phyloP scores from a whole-genome alignment of 2,113 vertebrate genomes.

The Sinocyclocheilus maitianheensis region DNA sequence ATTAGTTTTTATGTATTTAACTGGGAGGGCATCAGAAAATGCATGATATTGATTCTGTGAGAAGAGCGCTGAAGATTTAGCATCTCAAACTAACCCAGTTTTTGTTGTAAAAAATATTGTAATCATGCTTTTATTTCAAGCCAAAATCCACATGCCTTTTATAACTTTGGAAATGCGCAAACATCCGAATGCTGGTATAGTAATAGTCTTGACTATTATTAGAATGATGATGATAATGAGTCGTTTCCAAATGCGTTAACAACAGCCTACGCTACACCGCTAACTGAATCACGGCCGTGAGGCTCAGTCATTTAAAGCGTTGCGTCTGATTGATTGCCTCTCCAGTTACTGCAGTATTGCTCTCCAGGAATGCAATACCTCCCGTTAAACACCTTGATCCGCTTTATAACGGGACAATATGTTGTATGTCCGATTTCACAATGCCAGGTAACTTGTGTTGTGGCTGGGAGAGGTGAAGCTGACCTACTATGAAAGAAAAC shows the following conservation, averaged over 20 bases:
- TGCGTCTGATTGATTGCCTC: slow-evolving; percentile 40
- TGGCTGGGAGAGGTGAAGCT: neutral
- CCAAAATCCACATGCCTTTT: neutral
- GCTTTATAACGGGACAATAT: neutral
- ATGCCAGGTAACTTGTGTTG: slow-evolving; percentile 26
- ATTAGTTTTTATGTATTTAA: slow-evolving; percentile 44
- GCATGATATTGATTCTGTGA: slow-evolving; percentile 13
- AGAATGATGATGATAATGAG: slow-evolving; percentile 72
- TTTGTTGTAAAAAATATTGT: neutral
- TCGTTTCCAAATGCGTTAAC: slow-evolving; percentile 69
- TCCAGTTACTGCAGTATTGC: slow-evolving; percentile 48
- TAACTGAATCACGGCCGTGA: slow-evolving; percentile 54
- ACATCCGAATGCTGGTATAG: slow-evolving; percentile 52
- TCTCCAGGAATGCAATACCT: slow-evolving; percentile 55
- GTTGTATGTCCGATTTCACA: slow-evolving; percentile 40
- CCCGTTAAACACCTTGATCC: neutral
- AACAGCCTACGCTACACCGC: slow-evolving; percentile 66
- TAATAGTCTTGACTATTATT: slow-evolving; percentile 68
- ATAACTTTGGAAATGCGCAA: neutral
- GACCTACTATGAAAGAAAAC: neutral
- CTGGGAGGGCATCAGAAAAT: neutral
- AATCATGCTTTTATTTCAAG: slow-evolving; percentile 16
- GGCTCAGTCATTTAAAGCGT: slow-evolving; percentile 31
- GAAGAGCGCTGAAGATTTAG: neutral
- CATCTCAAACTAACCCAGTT: neutral